phyloP scores from a whole-genome alignment of 2,797 vertebrate genomes.

The Smutsia gigantea region DNA sequence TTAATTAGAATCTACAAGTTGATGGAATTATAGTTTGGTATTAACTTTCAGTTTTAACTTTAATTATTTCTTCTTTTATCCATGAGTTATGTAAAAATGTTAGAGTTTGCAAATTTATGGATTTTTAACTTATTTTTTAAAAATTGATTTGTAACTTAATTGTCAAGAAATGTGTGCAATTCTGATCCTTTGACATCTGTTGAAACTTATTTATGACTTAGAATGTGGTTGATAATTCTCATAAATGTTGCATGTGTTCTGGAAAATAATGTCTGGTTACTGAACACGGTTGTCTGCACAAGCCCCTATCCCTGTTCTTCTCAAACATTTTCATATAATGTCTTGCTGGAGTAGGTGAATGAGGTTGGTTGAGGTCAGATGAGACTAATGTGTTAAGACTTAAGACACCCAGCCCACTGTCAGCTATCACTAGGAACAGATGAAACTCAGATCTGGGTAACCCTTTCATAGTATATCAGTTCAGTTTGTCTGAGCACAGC shows the following conservation, averaged over 20 bases:
- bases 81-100: neutral
- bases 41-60: neutral
- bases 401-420: neutral
- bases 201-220: neutral
- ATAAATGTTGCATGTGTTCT: neutral
- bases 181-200: neutral
- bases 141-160: neutral
- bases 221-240: neutral
- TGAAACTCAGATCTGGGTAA: neutral
- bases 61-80: neutral
- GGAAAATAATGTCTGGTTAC: neutral
- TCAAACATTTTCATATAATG: neutral
- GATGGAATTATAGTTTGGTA: neutral
- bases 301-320: neutral
- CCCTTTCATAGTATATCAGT: neutral
- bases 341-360: neutral
- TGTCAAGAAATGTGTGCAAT: neutral
- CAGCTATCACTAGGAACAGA: no score
- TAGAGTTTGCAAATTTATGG: neutral
- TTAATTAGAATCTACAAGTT: neutral
- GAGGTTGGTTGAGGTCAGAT: neutral
- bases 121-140: neutral
- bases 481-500: neutral
- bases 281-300: neutral
- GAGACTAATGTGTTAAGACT: neutral